Conservation (phyloP, 2,113 vertebrate genomes). For the Chionis minor region DNA sequence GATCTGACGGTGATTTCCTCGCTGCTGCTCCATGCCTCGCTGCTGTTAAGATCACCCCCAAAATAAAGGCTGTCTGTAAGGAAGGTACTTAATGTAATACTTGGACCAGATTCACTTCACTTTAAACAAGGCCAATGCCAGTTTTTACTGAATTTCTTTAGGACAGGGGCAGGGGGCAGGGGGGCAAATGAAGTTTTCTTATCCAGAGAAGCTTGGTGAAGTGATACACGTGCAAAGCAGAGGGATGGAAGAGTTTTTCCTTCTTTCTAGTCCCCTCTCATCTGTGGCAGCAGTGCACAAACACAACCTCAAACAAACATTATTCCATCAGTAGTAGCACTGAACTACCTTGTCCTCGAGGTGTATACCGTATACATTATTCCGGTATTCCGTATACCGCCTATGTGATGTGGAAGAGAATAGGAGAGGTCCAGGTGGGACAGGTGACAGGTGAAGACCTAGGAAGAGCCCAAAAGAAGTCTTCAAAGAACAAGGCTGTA, state of each 20-base stretch:
- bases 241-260: neutral
- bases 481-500: neutral
- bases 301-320: neutral
- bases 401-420: neutral
- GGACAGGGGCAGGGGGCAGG: neutral
- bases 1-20: neutral
- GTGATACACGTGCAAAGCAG: neutral
- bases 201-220: neutral
- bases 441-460: neutral
- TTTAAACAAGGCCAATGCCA: neutral
- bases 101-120: neutral
- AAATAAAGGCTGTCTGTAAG: neutral
- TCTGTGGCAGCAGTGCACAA: neutral
- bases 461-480: neutral
- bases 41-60: neutral
- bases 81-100: neutral
- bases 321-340: neutral
- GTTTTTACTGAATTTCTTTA: neutral
- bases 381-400: neutral
- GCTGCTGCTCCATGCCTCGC: neutral
- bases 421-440: neutral
- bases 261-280: neutral
- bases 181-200: neutral
- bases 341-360: neutral
- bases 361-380: too few species aligned